Conservation (phyloP, 2,797 vertebrate species). For the Anniella stebbinsi region DNA sequence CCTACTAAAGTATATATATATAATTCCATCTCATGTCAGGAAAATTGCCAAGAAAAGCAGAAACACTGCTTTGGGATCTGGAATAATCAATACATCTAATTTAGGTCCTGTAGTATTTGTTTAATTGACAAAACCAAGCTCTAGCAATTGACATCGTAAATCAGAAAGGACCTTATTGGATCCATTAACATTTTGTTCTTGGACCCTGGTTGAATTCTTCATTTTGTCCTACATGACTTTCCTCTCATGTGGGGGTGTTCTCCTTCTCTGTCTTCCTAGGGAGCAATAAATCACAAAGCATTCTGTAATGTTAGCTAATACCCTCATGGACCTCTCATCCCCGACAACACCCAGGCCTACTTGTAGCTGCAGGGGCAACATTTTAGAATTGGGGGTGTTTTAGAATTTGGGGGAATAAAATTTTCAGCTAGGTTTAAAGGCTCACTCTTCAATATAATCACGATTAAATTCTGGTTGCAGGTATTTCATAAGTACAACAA, state of each 20-base stretch:
- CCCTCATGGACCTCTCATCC: too few species aligned
- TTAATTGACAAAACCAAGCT: background rate
- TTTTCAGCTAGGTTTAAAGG: too few species aligned
- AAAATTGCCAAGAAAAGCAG: background rate
- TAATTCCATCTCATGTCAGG: background rate
- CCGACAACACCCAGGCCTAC: background rate
- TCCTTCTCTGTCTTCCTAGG: background rate
- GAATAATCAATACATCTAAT: background rate
- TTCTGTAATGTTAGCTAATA: background rate
- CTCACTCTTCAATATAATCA: background rate
- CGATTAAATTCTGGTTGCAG: background rate
- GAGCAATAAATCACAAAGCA: too few species aligned
- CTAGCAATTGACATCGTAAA: background rate
- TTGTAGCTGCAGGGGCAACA: background rate
- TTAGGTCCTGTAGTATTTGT: constrained; percentile 12
- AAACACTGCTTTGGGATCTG: background rate
- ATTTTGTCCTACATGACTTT: background rate
- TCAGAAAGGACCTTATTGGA: background rate
- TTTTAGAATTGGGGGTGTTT: background rate
- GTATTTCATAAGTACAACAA: background rate
- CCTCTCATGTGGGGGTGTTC: background rate
- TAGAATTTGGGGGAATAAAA: background rate
- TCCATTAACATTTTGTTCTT: constrained; percentile 2
- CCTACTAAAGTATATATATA: background rate
- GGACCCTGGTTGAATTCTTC: background rate